phyloP scores from a whole-genome alignment of 1,140 invertebrate genomes.

The Drosophila asahinai region DNA sequence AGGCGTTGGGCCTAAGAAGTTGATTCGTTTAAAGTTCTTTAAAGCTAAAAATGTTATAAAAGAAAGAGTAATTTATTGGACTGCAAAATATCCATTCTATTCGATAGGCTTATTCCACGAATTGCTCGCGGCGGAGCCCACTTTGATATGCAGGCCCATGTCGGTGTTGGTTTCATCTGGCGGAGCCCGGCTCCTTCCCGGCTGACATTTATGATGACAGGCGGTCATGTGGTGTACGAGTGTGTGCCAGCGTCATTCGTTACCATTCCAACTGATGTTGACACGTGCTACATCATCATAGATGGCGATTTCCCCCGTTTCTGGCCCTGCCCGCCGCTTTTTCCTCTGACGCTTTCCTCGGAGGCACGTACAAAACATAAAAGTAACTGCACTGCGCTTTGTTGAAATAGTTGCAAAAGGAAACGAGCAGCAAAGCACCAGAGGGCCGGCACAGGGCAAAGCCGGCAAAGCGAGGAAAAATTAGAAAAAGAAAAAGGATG shows the following conservation, averaged over 20 bases:
- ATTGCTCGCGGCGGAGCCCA: constrained; percentile 6
- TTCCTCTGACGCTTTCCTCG: constrained; percentile 56
- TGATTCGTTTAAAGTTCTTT: too few species aligned
- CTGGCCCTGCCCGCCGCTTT: background rate
- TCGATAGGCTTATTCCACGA: constrained; percentile 10
- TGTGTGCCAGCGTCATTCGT: constrained; percentile 31
- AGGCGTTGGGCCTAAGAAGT: too few species aligned
- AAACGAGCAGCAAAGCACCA: constrained; percentile 64
- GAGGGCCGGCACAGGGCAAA: constrained; percentile 55
- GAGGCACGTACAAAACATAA: constrained; percentile 80
- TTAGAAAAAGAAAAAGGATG: constrained; percentile 21
- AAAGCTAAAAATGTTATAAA: too few species aligned
- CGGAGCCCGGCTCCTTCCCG: constrained; percentile 13
- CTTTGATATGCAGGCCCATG: constrained; percentile 55
- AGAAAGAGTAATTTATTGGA: too few species aligned
- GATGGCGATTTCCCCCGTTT: constrained; percentile 48
- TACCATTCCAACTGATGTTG: constrained; percentile 70
- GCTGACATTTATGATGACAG: constrained; percentile 80
- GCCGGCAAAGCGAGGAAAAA: constrained; percentile 21
- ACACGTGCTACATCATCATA: constrained; percentile 82
- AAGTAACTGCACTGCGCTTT: constrained; percentile 82
- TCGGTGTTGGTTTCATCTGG: constrained; percentile 46
- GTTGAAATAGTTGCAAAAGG: constrained; percentile 81
- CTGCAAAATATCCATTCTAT: constrained; percentile 4
- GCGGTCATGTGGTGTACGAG: constrained; percentile 60